phyloP scores from a whole-genome alignment of 2,797 vertebrate genomes.

The Enteromius fasciolatus region DNA sequence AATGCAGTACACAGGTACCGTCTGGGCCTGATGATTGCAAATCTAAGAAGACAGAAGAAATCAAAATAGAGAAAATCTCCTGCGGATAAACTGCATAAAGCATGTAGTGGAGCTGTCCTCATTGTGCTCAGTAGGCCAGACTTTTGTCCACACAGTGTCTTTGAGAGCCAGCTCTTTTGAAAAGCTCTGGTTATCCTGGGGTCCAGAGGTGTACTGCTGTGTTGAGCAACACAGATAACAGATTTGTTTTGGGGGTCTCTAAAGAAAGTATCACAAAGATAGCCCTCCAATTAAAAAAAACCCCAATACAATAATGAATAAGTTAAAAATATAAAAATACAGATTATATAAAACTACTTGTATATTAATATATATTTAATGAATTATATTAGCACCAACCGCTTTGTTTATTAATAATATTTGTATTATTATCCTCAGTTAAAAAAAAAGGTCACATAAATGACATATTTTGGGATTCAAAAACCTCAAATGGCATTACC shows the following conservation, averaged over 20 bases:
- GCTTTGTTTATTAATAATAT: not conserved
- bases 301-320: not conserved
- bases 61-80: not conserved
- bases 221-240: constrained; percentile 91
- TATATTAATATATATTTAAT: not conserved
- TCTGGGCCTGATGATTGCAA: not conserved
- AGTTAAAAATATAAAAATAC: not conserved
- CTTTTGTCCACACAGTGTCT: constrained; percentile 97
- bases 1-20: not conserved
- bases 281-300: not conserved
- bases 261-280: not conserved
- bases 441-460: not conserved
- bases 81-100: constrained; percentile 1
- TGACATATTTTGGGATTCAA: not conserved
- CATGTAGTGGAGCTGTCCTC: constrained; percentile 93
- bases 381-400: not conserved
- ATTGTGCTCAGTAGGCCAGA: constrained; percentile 89
- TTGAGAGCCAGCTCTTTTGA: constrained; percentile 97
- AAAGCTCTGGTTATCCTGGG: constrained; percentile 98
- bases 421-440: not conserved
- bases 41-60: not conserved
- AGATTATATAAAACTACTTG: not conserved
- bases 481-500: not conserved
- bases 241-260: constrained; percentile 80
- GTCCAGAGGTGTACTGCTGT: constrained; percentile 90